These are phyloP conservation scores for Pogonus chalceus DNA, from an alignment of 1,140 invertebrate species.

Conservation along the genomic window DNA sequence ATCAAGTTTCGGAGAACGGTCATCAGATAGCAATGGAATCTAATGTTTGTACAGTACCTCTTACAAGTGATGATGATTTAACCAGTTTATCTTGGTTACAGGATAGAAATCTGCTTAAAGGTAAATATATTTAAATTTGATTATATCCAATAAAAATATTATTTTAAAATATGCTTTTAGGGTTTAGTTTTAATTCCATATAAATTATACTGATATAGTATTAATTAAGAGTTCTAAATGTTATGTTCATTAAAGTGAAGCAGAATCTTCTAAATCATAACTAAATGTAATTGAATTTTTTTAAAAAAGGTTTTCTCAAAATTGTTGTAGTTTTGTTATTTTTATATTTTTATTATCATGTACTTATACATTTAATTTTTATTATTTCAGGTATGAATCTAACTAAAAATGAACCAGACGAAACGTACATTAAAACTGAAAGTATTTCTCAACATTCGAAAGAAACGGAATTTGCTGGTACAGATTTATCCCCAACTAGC, in stretches of 20 bases:
- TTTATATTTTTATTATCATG: slow-evolving; percentile 20
- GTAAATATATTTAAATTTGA: slow-evolving; percentile 37
- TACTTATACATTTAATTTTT: too few relatives aligned
- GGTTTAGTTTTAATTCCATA: slow-evolving; percentile 9
- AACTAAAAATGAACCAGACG: slow-evolving; percentile 36
- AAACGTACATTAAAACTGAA: slow-evolving; percentile 33
- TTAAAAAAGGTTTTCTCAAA: too few relatives aligned
- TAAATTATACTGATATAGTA: too few relatives aligned
- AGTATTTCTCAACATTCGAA: slow-evolving; percentile 30
- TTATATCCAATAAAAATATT: too few relatives aligned
- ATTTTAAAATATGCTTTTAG: slow-evolving; percentile 20
- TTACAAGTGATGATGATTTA: slow-evolving; percentile 64
- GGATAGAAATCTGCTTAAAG: slow-evolving; percentile 81
- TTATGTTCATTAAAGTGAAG: too few relatives aligned
- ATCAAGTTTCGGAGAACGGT: slow-evolving; percentile 30
- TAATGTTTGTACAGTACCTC: slow-evolving; percentile 14
- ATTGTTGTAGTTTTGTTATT: too few relatives aligned
- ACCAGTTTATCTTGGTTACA: slow-evolving; percentile 85
- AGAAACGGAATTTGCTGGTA: not conserved
- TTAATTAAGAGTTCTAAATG: too few relatives aligned
- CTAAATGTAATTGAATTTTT: too few relatives aligned
- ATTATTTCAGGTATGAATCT: slow-evolving; percentile 44
- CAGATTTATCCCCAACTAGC: slow-evolving; percentile 31
- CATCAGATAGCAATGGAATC: slow-evolving; percentile 23
- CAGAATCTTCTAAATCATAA: too few relatives aligned